Evolutionary conservation across 2,113 vertebrate genomes (phyloP).

Genomic region (Procavia capensis): DNA sequence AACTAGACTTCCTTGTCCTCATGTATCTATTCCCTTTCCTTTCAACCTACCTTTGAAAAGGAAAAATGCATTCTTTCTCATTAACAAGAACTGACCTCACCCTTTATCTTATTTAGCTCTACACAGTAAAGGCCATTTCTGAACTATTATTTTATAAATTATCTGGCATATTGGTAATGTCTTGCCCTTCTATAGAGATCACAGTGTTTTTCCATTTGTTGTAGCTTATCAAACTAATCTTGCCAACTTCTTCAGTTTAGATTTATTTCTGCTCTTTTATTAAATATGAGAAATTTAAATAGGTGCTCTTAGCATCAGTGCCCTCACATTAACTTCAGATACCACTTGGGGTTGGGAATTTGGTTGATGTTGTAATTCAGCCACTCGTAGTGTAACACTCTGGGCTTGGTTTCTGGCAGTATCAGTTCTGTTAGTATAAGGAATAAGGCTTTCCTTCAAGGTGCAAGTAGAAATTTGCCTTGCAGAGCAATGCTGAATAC

Average conservation of each 20-base stretch:
- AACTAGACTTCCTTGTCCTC: neutral
- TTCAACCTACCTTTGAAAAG: neutral
- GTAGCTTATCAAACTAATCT: neutral
- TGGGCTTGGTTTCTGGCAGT: too few species aligned
- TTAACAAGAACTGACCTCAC: neutral
- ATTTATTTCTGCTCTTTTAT: neutral
- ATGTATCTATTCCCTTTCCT: neutral
- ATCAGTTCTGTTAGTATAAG: too few species aligned
- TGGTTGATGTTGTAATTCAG: too few species aligned
- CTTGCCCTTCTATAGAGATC: neutral
- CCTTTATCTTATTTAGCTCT: neutral
- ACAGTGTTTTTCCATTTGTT: neutral
- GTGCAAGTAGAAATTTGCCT: too few species aligned
- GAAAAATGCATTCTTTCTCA: neutral
- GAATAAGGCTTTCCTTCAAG: too few species aligned
- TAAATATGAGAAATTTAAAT: constrained; percentile 21
- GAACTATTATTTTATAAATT: neutral
- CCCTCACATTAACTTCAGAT: too few species aligned
- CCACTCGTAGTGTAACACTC: too few species aligned
- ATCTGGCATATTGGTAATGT: neutral
- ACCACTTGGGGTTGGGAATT: too few species aligned
- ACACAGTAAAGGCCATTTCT: neutral
- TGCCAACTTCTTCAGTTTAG: neutral
- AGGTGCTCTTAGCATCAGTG: neutral
- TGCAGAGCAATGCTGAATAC: too few species aligned